Evolutionary conservation across 2,888 invertebrate genomes (phyloP).

Genomic region (Sialis fuliginosa): DNA sequence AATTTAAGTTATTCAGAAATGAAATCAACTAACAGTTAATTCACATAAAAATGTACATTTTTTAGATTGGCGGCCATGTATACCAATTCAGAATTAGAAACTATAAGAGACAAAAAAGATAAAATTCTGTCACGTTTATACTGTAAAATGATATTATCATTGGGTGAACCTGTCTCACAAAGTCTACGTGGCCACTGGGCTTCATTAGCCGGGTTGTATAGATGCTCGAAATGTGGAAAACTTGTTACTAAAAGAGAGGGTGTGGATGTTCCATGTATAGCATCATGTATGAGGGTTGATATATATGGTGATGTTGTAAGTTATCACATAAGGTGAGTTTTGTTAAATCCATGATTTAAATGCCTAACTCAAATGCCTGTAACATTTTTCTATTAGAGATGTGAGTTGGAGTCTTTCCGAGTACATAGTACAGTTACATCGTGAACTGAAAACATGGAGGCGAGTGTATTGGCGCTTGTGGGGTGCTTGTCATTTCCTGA

Average conservation of each 20-base stretch:
- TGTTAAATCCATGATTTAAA: background rate
- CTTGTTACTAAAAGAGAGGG: constrained; percentile 52
- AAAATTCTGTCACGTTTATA: constrained; percentile 72
- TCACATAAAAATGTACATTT: constrained; percentile 3
- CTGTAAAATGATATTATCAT: constrained; percentile 62
- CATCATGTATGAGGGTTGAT: constrained; percentile 54
- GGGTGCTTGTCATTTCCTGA: constrained; percentile 78
- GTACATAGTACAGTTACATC: constrained; percentile 57
- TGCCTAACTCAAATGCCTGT: background rate
- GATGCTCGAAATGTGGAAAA: constrained; percentile 59
- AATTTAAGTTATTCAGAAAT: no score
- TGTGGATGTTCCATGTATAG: constrained; percentile 51
- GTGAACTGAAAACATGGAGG: constrained; percentile 71
- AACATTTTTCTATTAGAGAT: constrained; percentile 34
- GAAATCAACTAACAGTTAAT: no score
- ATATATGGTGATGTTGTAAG: constrained; percentile 54
- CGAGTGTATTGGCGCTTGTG: constrained; percentile 87
- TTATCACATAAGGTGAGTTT: constrained; percentile 41
- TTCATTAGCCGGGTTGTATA: constrained; percentile 58
- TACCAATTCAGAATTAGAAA: constrained; percentile 72
- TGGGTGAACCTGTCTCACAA: constrained; percentile 60
- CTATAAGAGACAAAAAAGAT: constrained; percentile 71
- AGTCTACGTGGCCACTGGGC: constrained; percentile 64
- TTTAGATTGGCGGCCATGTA: constrained; percentile 69
- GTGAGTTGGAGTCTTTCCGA: constrained; percentile 64